phyloP scores from a whole-genome alignment of 2,888 invertebrate species.

The Neria commutata region DNA sequence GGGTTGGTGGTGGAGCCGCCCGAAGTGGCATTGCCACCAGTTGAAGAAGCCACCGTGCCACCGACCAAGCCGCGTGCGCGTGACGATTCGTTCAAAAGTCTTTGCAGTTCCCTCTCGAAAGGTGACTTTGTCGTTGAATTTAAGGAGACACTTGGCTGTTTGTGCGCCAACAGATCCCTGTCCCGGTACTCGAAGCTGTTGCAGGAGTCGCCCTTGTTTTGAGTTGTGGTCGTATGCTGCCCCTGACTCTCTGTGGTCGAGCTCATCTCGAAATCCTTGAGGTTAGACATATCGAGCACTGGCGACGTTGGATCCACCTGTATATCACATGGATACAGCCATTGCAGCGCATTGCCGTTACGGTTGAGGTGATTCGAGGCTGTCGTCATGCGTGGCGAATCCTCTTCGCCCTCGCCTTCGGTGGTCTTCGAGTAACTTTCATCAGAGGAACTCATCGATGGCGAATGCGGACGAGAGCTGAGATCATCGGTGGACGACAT shows the following conservation, averaged over 20 bases:
- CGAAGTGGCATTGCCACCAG: constrained; percentile 37
- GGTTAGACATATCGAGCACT: constrained; percentile 55
- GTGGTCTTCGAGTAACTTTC: constrained; percentile 84
- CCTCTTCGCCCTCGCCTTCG: constrained; percentile 68
- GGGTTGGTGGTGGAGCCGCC: constrained; percentile 36
- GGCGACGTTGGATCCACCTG: constrained; percentile 64
- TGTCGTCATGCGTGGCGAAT: constrained; percentile 52
- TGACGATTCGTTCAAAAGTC: constrained; percentile 72
- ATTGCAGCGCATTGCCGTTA: constrained; percentile 64
- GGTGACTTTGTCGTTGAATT: constrained; percentile 67
- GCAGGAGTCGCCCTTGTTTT: constrained; percentile 69
- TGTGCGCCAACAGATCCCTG: constrained; percentile 26
- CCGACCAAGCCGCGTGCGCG: constrained; percentile 48
- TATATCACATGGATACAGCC: constrained; percentile 70
- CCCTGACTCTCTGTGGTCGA: constrained; percentile 64
- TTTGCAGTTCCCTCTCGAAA: constrained; percentile 80
- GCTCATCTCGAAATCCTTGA: constrained; percentile 60
- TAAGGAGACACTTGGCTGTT: constrained; percentile 16
- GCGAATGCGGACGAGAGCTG: constrained; percentile 80
- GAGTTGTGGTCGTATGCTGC: constrained; percentile 66
- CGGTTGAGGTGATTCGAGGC: constrained; percentile 43
- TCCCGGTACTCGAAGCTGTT: constrained; percentile 70
- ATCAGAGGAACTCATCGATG: constrained; percentile 83
- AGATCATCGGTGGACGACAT: constrained; percentile 82
- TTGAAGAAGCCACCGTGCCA: constrained; percentile 31